Conservation (phyloP, 2,888 invertebrate species). For the Stegana nigrithorax region DNA sequence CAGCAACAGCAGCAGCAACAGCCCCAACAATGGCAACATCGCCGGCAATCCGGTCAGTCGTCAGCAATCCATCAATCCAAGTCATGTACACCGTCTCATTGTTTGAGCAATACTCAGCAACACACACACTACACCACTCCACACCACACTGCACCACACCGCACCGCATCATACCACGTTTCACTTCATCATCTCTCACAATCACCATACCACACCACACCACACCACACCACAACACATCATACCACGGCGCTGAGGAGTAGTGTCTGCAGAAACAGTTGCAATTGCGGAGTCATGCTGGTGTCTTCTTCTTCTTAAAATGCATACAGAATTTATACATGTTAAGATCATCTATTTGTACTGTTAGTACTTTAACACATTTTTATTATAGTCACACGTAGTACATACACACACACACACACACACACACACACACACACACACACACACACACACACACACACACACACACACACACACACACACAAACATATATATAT, state of each 20-base stretch:
- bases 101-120: slow-evolving; percentile 42
- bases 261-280: too few species aligned
- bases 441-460: not conserved
- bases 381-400: too few species aligned
- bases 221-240: too few species aligned
- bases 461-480: slow-evolving; percentile 23
- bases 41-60: slow-evolving; percentile 42
- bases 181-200: too few species aligned
- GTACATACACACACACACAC: not conserved
- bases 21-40: slow-evolving; percentile 22
- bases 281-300: slow-evolving; percentile 21
- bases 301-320: slow-evolving; percentile 16
- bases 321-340: slow-evolving; percentile 2
- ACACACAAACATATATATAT: slow-evolving; percentile 15
- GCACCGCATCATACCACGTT: too few species aligned
- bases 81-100: slow-evolving; percentile 66
- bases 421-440: not conserved
- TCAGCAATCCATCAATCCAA: slow-evolving; percentile 61
- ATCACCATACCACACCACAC: too few species aligned
- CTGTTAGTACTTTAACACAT: too few species aligned
- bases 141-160: not conserved
- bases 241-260: too few species aligned
- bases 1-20: slow-evolving; percentile 29
- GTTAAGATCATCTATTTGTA: too few species aligned
- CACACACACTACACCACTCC: slow-evolving; percentile 14